Evolutionary conservation across 2,888 invertebrate genomes (phyloP).

Genomic region (Biston betularia): DNA sequence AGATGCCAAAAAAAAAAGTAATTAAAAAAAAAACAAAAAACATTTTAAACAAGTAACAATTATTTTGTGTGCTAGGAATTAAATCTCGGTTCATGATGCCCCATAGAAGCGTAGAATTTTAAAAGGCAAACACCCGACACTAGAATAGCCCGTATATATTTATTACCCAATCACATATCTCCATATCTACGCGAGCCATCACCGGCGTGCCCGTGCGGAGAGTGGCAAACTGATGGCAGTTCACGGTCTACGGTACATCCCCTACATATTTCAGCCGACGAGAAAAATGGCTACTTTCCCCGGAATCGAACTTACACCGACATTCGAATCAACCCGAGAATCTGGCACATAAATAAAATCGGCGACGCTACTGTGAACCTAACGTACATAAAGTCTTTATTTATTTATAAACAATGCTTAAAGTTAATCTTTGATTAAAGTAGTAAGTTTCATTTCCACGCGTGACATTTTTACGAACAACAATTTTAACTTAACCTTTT

Average conservation of each 20-base stretch:
- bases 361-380: slow-evolving; percentile 23
- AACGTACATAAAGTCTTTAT: background rate
- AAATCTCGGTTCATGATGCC: no score
- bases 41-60: no score
- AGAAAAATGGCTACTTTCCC: slow-evolving; percentile 35
- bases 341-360: slow-evolving; percentile 36
- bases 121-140: no score
- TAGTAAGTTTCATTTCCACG: no score
- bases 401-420: no score
- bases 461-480: no score
- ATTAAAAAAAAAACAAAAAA: no score
- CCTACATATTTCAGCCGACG: slow-evolving; percentile 20
- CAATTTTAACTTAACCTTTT: no score
- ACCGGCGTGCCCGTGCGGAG: slow-evolving; percentile 8
- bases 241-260: slow-evolving; percentile 16
- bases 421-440: no score
- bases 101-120: no score
- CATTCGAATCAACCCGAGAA: slow-evolving; percentile 33
- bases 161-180: slow-evolving; percentile 18
- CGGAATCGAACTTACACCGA: slow-evolving; percentile 37
- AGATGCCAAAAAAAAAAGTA: no score
- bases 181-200: slow-evolving; percentile 10
- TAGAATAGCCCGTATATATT: background rate
- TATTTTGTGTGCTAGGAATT: no score
- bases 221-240: slow-evolving; percentile 15